Evolutionary conservation across 1,140 invertebrate genomes (phyloP).

Genomic region (Cherax destructor): DNA sequence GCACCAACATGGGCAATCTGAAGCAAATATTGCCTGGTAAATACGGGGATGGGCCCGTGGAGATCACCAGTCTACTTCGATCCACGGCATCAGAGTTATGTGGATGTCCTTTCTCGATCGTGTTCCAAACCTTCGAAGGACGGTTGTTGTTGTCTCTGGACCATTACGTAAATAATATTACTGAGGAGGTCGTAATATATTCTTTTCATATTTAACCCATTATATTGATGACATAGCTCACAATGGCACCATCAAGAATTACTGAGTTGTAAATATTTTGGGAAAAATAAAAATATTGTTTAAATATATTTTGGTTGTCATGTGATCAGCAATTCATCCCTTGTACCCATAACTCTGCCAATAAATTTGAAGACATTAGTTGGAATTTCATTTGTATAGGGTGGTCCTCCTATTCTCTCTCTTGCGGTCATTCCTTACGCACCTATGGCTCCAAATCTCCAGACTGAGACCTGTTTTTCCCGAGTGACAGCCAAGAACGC

Average conservation of each 20-base stretch:
- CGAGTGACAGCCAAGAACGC: too few species aligned
- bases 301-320: too few species aligned
- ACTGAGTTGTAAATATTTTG: too few species aligned
- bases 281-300: too few species aligned
- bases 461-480: too few species aligned
- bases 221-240: conserved; percentile 7
- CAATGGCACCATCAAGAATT: neutral
- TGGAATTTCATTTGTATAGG: too few species aligned
- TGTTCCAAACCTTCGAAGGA: conserved; percentile 54
- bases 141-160: conserved; percentile 56
- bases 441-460: too few species aligned
- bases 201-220: conserved; percentile 22
- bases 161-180: conserved; percentile 63
- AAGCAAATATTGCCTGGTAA: conserved; percentile 1
- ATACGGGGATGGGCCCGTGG: conserved; percentile 21
- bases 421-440: too few species aligned
- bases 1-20: conserved; percentile 67
- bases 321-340: too few species aligned
- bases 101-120: conserved; percentile 39
- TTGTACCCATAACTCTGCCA: too few species aligned
- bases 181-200: conserved; percentile 19
- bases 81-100: conserved; percentile 31
- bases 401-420: too few species aligned
- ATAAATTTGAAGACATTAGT: too few species aligned
- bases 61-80: conserved; percentile 46